Evolutionary conservation across 2,797 vertebrate genomes (phyloP), one percentile per base, ranked within the genome.

Genomic region (Phaenicophaeus curvirostris): DNA sequence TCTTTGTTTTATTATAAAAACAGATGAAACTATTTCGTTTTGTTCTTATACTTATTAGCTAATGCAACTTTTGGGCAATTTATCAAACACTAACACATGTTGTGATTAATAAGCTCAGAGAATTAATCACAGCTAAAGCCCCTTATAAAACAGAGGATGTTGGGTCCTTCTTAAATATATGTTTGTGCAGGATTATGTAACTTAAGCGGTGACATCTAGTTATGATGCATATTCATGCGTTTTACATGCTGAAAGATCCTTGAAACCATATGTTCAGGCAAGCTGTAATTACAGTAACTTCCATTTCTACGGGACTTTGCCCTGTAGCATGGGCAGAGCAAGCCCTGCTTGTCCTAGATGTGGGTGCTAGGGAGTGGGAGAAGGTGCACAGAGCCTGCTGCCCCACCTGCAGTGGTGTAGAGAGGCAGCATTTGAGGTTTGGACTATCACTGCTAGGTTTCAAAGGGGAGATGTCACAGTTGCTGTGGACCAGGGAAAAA

Each of bases 1-100:
- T 98, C 98, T 98, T 97, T 97, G 97, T 98, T 97, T 96, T 97
- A 98, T 98, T 98, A 98, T 97, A 98, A 98, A 98, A 98, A 98
- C 98, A 98, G 98, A 98, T 98, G 98, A 98, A 95, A 97, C 98
- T 98, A 97, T 98, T 98, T 96, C 96, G 50, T 98, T 98, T 98
- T 98, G 97, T 98, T 97, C 97, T 96, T 97, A 96, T 94, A 98
- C 96, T 98, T 98, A 98, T 98, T 98, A 98, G 97, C 98, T 98
- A 98, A 98, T 98, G 98, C 96, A 98, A 98, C 97, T 98, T 98
- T 98, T 97, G 97, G 97, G 97, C 97, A 97, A 97, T 98, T 98
- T 98, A 98, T 98, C 98, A 98, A 98, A 97, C 97, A 97, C 96
- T 97, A 98, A 97, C 98, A 98, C 97, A 97, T 97, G 97, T 97